Base-by-base conservation (phyloP, 2,888 invertebrate species). In the Synergus itoensis region DNA sequence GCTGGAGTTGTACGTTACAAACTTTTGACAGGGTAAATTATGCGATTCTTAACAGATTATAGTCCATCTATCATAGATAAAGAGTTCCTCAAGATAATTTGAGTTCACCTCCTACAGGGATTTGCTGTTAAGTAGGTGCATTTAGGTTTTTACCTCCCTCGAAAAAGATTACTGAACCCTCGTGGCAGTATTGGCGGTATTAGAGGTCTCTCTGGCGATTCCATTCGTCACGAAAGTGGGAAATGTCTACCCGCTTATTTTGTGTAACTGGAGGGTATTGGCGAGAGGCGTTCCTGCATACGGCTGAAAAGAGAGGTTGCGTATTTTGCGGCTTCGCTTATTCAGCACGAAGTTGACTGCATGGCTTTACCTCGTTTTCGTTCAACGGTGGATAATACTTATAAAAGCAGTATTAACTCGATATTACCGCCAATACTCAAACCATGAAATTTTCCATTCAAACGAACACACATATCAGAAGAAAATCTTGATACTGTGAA, bases 221-320 rank as follows among this genome's bases (percentile, higher is more conserved):
- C 63, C 36, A 41, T 65, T 65, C 65, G 65, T 65, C n/a, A 65
- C 65, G 65, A 65, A 65, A 65, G 65, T 65, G 65, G 65, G 65
- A 65, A 65, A 65, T 65, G 65, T 65, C 65, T 65, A 41, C 65
- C 65, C 65, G 65, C 65, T 65, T 65, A 65, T 65, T 65, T 65
- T 65, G 65, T 65, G 65, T 65, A 65, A 41, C 65, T 65, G 65
- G 18, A 41, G 65, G 65, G 65, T 65, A 65, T 40, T 64, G 63
- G 40, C 16, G n/a, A 16, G 64, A 65, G 65, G 65, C 65, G 65
- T 65, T 41, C 40, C 65, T 65, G 65, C 65, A 65, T 65, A 65
- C 41, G 41, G 65, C 36, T 65, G 41, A 65, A 21, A 65, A 65
- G 65, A 65, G 65, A 65, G 65, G 65, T 65, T 65, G 65, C 65